Evolutionary conservation across 2,113 vertebrate species (phyloP).

Genomic region (Zeus faber): DNA sequence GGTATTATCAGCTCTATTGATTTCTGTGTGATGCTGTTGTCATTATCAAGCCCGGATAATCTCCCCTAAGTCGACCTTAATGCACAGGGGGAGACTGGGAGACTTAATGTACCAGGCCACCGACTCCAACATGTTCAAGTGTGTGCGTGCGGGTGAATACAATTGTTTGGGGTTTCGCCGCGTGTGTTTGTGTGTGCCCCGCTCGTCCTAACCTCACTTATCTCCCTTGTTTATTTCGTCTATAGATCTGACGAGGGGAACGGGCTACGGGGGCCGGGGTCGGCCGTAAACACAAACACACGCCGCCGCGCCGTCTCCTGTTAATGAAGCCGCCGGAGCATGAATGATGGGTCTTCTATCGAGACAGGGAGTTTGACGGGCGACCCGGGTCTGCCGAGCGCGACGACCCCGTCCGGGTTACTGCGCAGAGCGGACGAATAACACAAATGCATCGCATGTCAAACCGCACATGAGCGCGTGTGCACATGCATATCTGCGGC

Average conservation of each 20-base stretch:
- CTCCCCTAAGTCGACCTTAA: constrained; percentile 32
- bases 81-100: constrained; percentile 1
- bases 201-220: background rate
- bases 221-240: constrained; percentile 16
- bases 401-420: too few species aligned
- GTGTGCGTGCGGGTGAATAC: background rate
- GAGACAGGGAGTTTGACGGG: too few species aligned
- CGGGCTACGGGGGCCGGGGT: constrained; percentile 10
- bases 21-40: constrained; percentile 47
- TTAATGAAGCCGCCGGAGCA: background rate
- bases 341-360: background rate
- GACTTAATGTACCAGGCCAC: background rate
- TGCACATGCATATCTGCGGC: too few species aligned
- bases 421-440: too few species aligned
- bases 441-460: too few species aligned
- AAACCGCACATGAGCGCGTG: too few species aligned
- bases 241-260: too few species aligned
- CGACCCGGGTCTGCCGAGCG: too few species aligned
- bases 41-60: constrained; percentile 54
- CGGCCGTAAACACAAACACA: background rate
- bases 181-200: too few species aligned
- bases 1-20: constrained; percentile 47
- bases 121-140: constrained; percentile 9
- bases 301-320: background rate
- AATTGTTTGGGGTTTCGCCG: background rate